phyloP scores from a whole-genome alignment of 2,888 invertebrate species.

The Lasius platythorax region DNA sequence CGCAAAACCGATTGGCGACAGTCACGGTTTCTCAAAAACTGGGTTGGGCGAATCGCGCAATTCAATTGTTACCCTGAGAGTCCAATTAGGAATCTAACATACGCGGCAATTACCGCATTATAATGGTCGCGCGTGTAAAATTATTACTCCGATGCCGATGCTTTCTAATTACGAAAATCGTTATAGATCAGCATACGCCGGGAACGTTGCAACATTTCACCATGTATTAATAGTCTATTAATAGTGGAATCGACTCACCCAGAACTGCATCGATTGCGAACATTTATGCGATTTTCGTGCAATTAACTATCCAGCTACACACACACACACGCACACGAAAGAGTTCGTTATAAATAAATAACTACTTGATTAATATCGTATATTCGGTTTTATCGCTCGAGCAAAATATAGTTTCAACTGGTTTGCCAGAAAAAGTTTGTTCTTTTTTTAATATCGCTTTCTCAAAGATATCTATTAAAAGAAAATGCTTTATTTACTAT shows the following conservation, averaged over 20 bases:
- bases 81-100: conserved; percentile 55
- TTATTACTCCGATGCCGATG: conserved; percentile 2
- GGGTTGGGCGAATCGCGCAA: conserved; percentile 57
- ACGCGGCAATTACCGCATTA: conserved; percentile 28
- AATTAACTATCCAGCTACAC: conserved; percentile 4
- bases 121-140: conserved; percentile 23
- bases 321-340: neutral
- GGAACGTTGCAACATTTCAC: conserved; percentile 27
- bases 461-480: neutral
- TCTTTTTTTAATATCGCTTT: conserved; percentile 22
- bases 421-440: neutral
- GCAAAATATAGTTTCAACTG: neutral
- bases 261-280: conserved; percentile 21
- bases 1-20: conserved; percentile 43
- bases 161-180: conserved; percentile 59
- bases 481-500: conserved; percentile 10
- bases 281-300: conserved; percentile 31
- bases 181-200: conserved; percentile 8
- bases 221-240: conserved; percentile 17
- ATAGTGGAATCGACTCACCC: conserved; percentile 27
- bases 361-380: conserved; percentile 26
- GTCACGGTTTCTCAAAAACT: conserved; percentile 40
- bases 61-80: conserved; percentile 56
- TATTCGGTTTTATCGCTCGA: conserved; percentile 23
- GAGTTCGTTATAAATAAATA: conserved; percentile 33